Evolutionary conservation across 1,140 invertebrate species (phyloP), one percentile per base, ranked within the genome.

Genomic region (Scaptodrosophila lebanonensis): DNA sequence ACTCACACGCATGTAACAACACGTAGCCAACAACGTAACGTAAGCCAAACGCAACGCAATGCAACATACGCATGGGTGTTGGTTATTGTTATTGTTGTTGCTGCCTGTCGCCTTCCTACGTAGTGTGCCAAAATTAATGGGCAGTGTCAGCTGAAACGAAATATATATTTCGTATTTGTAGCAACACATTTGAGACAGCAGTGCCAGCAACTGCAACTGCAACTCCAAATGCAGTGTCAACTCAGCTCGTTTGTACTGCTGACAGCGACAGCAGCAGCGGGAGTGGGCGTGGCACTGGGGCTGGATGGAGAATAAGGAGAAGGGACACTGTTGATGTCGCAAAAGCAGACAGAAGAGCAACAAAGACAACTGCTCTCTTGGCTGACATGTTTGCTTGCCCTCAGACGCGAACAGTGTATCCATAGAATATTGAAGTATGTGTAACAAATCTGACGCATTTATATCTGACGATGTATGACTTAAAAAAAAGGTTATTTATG

Each of bases 121-220:
- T 5, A 33, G 32, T 33, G 32, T 33, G 32, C 75, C 44, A 82
- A 79, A 79, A 79, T 79, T 82, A 82, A 79, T 82, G 73, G 65
- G 70, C 53, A 69, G 57, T 82, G 66, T 66, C 69, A 79, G 75
- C 51, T 73, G 65, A 66, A 47, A 45, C 48, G 36, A 40, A 68
- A 77, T 73, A 57, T 51, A 71, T 62, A 61, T 52, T 54, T 35
- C 29, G 45, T 16, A 66, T 47, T 30, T 22, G 49, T n/a, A 45
- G 20, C 60, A 35, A 45, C 33, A 49, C 29, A 49, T 49, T 38
- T 25, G 17, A 27, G n/a, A n/a, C n/a, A n/a, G n/a, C n/a, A n/a
- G n/a, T n/a, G n/a, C n/a, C n/a, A n/a, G n/a, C n/a, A n/a, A n/a
- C n/a, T n/a, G n/a, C n/a, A n/a, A n/a, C n/a, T n/a, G n/a, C n/a